Percentiles rank a stretch among this genome's conserved stretches.
Evolutionary conservation across 2,888 invertebrate species (phyloP).

Genomic region (Harpalus rubripes): DNA sequence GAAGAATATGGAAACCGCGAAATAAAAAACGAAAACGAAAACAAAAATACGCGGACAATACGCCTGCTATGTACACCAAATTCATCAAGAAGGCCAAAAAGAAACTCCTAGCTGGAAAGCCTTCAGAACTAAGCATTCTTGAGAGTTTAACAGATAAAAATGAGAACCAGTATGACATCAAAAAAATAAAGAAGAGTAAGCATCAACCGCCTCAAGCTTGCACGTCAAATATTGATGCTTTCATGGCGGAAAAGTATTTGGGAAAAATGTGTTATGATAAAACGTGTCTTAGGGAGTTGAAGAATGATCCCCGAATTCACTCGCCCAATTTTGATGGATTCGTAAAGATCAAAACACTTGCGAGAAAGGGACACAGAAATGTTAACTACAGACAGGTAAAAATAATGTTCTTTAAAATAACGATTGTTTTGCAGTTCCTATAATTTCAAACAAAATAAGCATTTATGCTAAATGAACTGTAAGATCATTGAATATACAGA

Average conservation of each 20-base stretch:
- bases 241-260: constrained; percentile 77
- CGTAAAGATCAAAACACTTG: constrained; percentile 72
- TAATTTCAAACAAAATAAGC: no score
- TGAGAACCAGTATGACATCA: constrained; percentile 73
- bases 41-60: constrained; percentile 67
- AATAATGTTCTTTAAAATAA: not conserved
- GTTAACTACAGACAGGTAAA: constrained; percentile 74
- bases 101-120: not conserved
- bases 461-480: no score
- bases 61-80: constrained; percentile 33
- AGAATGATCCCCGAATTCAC: constrained; percentile 72
- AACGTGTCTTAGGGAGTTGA: constrained; percentile 75
- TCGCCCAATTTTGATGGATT: constrained; percentile 76
- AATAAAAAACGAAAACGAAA: constrained; percentile 71
- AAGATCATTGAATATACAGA: no score
- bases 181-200: constrained; percentile 71
- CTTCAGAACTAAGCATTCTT: constrained; percentile 69
- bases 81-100: constrained; percentile 37
- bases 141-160: constrained; percentile 74
- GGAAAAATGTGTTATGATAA: constrained; percentile 77
- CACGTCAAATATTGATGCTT: constrained; percentile 75
- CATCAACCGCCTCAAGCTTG: constrained; percentile 75
- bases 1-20: constrained; percentile 50
- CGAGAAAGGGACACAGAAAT: constrained; percentile 74
- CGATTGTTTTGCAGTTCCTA: no score